Evolutionary conservation across 2,888 invertebrate genomes (phyloP), one percentile per base, ranked within the genome.

Genomic region (Lissocephala sabroskyi): DNA sequence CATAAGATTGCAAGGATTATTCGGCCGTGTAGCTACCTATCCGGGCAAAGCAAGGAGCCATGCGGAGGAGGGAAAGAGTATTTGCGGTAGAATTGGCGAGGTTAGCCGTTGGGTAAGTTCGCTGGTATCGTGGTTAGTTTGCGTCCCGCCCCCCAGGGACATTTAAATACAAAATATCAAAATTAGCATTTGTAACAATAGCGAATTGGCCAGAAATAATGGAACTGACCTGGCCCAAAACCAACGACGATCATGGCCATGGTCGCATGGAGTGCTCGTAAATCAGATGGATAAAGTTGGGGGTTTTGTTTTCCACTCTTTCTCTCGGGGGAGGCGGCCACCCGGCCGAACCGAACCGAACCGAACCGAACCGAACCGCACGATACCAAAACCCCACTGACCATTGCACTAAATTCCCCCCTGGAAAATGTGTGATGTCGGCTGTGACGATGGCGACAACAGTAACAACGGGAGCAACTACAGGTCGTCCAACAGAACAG

Each of bases 171-270:
- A 79, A 79, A 81, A 78, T 80, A 79, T 76, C 73, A 67, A 82
- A 81, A 81, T 81, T 82, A 81, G 82, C 82, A 82, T 81, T 80
- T 66, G 73, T 76, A 82, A 82, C 80, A 80, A 81, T 79, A 64
- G 76, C 79, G 79, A 78, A 78, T 78, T 77, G 73, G 74, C 57
- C 56, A 46, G 53, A 70, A 76, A 73, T 78, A 74, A 79, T 74
- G 74, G 73, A 63, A 68, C 77, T 79, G 79, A 74, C 73, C 73
- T 76, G 68, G 53, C 62, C 59, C 56, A 67, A 53, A 44, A 52
- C 50, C 46, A 55, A 45, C 65, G 53, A 62, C 56, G 77, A 62
- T 76, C 70, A 48, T 76, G 57, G 70, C 45, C 59, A 57, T 44
- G 65, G 58, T 16, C 46, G 41, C 29, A 19, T 33, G 48, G 11